Percentiles rank a stretch among this genome's conserved stretches.
These are phyloP conservation scores for Venusia cambrica DNA, from an alignment of 2,888 invertebrate species.

Conservation along the genomic window DNA sequence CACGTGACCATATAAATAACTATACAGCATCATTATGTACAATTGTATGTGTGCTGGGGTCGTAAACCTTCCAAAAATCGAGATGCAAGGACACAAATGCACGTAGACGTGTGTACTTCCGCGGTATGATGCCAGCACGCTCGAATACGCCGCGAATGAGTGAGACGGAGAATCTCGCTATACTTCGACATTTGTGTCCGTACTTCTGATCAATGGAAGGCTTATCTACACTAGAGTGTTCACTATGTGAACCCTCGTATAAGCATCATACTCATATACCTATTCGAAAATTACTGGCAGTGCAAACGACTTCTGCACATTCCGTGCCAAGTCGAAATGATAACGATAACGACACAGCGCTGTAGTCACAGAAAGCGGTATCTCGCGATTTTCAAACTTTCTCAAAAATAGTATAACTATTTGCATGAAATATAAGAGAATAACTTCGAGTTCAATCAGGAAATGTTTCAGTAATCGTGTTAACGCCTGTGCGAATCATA, in stretches of 20 bases:
- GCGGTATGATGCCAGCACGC: too few species aligned
- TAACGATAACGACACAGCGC: conserved; percentile 50
- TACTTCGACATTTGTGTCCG: too few species aligned
- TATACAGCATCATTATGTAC: conserved; percentile 79
- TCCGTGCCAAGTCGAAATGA: conserved; percentile 24
- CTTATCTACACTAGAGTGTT: conserved; percentile 44
- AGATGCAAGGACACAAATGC: too few species aligned
- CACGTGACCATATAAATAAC: conserved; percentile 68
- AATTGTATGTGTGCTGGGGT: conserved; percentile 55
- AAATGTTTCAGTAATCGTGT: conserved; percentile 36
- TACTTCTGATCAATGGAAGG: conserved; percentile 28
- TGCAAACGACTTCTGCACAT: conserved; percentile 64
- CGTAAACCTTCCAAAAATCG: conserved; percentile 35
- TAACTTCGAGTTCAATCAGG: conserved; percentile 17
- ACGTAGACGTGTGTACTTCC: too few species aligned
- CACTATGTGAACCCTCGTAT: conserved; percentile 63
- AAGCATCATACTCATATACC: conserved; percentile 36
- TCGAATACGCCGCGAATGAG: too few species aligned
- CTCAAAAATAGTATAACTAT: conserved; percentile 34
- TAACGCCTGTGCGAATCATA: conserved; percentile 28
- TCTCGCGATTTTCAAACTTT: conserved; percentile 37
- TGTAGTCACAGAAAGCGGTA: conserved; percentile 54
- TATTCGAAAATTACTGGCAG: conserved; percentile 65
- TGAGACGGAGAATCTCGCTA: too few species aligned
- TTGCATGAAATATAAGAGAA: conserved; percentile 12